phyloP scores from a whole-genome alignment of 2,797 vertebrate genomes.

The Pantherophis alleghaniensis region DNA sequence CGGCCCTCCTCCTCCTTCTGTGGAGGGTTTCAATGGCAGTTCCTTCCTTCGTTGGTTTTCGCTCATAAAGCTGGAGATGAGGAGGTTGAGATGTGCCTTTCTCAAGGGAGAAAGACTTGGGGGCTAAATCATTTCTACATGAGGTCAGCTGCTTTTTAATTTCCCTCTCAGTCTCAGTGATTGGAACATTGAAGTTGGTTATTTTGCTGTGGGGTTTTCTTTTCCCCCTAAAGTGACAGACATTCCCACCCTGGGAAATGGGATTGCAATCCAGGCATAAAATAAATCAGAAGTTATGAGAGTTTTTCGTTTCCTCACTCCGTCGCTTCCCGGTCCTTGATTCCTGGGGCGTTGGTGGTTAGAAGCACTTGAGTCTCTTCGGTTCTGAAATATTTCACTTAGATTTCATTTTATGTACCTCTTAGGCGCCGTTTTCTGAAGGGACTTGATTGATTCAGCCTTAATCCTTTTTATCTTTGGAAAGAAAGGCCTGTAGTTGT shows the following conservation, averaged over 20 bases:
- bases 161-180: slow-evolving; percentile 32
- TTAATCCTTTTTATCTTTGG: neutral
- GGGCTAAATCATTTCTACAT: slow-evolving; percentile 40
- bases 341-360: neutral
- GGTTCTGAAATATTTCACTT: neutral
- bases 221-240: slow-evolving; percentile 2
- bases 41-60: slow-evolving; percentile 54
- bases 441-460: neutral
- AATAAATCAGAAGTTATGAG: neutral
- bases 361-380: neutral
- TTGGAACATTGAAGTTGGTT: slow-evolving; percentile 29
- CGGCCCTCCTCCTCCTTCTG: slow-evolving; percentile 28
- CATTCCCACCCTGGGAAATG: rapidly evolving
- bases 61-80: slow-evolving; percentile 43
- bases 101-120: slow-evolving; percentile 12
- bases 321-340: neutral
- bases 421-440: neutral
- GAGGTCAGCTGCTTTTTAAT: neutral
- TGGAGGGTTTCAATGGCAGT: slow-evolving; percentile 39
- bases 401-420: neutral
- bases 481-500: neutral
- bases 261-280: neutral
- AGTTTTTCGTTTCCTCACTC: neutral
- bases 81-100: slow-evolving; percentile 21
- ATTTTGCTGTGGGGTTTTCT: neutral